Evolutionary conservation across 2,113 vertebrate species (phyloP), one percentile per base, ranked within the genome.

Genomic region (Picathartes gymnocephalus): DNA sequence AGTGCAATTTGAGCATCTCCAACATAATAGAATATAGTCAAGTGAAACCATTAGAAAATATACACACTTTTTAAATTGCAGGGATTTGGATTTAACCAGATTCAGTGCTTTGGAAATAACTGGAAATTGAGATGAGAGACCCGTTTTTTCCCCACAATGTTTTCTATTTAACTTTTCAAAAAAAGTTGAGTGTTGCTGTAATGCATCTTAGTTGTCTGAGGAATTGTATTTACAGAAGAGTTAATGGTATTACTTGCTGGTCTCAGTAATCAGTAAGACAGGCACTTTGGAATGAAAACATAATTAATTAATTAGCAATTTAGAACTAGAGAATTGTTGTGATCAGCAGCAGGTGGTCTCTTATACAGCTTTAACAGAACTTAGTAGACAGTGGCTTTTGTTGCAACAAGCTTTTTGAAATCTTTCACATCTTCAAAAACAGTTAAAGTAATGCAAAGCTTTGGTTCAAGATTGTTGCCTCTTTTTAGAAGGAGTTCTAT

Each of bases 241-340:
- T 88, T 69, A 95, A 56, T 61, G 60, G 24, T 78, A 27, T 77
- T 92, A 57, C 45, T 80, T 82, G 25, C 70, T 89, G 50, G 56
- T 93, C 69, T 81, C 15, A 18, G 61, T 39, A 96, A 62, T 86
- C 15, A 11, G 54, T 68, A 76, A 88, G 48, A 42, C 39, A 81
- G 19, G 18, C 57, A 64, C 47, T 93, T 89, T 42, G 47, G 40
- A 91, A 73, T 90, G 89, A 80, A 81, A 94, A 22, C 31, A 11
- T 37, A 79, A 74, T 83, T 80, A 68, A 73, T 92, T 90, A 88
- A 86, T 94, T 86, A 66, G 45, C 39, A 77, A 62, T 90, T 93
- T 90, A 78, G 37, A 88, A 61, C 42, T 76, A 69, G 35, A 60
- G 80, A 93, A 68, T 64, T 92, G 44, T 91, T 92, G 61, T 92